These are phyloP conservation scores for Aphelenchoides fujianensis DNA, from an alignment of 1,140 invertebrate genomes.

Conservation along the genomic window DNA sequence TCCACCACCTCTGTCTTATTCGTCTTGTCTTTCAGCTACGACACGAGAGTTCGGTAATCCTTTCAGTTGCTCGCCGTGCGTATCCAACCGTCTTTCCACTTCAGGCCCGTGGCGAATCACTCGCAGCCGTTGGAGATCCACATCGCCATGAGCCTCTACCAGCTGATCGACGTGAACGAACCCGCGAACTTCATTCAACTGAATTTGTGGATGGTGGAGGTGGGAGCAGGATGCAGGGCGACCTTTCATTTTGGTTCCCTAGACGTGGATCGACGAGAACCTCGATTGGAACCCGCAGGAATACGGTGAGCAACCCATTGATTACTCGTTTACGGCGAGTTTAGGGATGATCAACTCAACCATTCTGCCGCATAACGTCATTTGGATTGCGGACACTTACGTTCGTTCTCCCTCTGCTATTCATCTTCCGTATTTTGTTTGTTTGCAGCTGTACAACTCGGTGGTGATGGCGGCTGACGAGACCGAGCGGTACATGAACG, in stretches of 20 bases:
- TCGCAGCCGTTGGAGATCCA: constrained; percentile 54
- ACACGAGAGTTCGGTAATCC: constrained; percentile 56
- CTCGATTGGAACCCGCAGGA: constrained; percentile 51
- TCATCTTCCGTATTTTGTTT: too few species aligned
- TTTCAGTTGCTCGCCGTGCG: too few species aligned
- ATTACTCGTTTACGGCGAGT: not conserved
- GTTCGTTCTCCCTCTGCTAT: not conserved
- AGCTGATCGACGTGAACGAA: constrained; percentile 60
- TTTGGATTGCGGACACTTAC: constrained; percentile 60
- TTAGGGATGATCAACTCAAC: constrained; percentile 58
- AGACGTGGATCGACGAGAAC: constrained; percentile 59
- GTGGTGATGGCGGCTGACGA: too few species aligned
- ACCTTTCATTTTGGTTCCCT: too few species aligned
- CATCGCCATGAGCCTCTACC: constrained; percentile 59
- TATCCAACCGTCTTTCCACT: too few species aligned
- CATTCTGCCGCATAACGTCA: constrained; percentile 53
- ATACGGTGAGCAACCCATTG: too few species aligned
- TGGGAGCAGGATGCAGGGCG: too few species aligned
- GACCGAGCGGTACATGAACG: constrained; percentile 61
- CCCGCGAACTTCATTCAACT: constrained; percentile 59
- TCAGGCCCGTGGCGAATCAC: constrained; percentile 54
- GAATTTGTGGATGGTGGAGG: constrained; percentile 62
- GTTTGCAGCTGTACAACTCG: too few species aligned
- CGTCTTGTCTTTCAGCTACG: too few species aligned
- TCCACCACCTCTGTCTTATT: not conserved